These are phyloP conservation scores for Hassar affinis DNA, from an alignment of 2,113 vertebrate species.

Conservation along the genomic window DNA sequence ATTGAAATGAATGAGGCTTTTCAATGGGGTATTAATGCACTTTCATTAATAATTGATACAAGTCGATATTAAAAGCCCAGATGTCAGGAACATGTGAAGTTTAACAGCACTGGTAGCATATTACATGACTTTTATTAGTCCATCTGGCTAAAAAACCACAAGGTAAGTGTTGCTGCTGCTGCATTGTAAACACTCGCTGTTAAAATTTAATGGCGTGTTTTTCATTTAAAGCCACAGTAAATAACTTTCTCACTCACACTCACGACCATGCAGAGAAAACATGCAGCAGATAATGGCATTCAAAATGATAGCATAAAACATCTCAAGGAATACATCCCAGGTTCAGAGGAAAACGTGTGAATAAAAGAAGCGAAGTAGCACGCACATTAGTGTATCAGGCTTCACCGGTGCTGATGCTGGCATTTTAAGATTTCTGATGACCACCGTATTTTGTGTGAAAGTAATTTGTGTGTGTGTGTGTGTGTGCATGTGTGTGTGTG, in stretches of 20 bases:
- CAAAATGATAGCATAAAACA: not conserved
- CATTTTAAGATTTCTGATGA: not conserved
- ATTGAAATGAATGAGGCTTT: not conserved
- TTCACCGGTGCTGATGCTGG: not conserved
- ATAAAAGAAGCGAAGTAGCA: not conserved
- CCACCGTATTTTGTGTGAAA: not conserved
- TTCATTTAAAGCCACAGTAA: not conserved
- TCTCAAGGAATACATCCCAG: not conserved
- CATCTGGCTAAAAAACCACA: slow-evolving; percentile 7
- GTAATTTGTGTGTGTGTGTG: not conserved
- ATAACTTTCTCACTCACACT: not conserved
- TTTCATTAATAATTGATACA: slow-evolving; percentile 7
- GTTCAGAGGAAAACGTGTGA: not conserved
- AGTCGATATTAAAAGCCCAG: not conserved
- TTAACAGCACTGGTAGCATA: not conserved
- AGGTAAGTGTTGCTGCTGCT: not conserved
- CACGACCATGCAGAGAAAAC: not conserved
- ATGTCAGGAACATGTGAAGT: not conserved
- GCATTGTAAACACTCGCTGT: not conserved
- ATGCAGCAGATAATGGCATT: not conserved
- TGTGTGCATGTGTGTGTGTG: not conserved
- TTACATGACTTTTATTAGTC: not conserved
- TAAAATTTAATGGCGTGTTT: not conserved
- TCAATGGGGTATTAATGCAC: not conserved
- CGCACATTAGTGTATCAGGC: not conserved